phyloP scores from a whole-genome alignment of 2,797 vertebrate genomes.

The Halcyon smyrnensis region DNA sequence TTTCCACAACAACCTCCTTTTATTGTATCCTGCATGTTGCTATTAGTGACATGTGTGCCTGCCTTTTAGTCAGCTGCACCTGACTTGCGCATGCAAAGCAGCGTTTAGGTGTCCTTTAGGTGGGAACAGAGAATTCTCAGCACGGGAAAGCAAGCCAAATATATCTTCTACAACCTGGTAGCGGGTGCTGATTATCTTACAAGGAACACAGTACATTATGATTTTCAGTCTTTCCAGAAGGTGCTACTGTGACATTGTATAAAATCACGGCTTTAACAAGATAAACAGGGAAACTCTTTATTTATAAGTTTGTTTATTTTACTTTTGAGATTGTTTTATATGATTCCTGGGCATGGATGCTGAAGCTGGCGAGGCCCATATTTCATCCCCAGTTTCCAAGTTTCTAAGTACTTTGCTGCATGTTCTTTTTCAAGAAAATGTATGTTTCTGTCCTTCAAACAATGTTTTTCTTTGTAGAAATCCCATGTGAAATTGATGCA shows the following conservation, averaged over 20 bases:
- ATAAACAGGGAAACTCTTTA: not conserved
- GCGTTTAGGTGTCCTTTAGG: not conserved
- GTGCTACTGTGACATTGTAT: not conserved
- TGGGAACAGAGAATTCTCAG: not conserved
- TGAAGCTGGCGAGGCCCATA: not conserved
- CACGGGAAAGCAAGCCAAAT: not conserved
- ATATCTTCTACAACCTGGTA: rapidly evolving
- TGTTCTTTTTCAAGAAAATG: not conserved
- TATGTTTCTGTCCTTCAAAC: not conserved
- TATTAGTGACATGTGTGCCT: not conserved
- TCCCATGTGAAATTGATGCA: not conserved
- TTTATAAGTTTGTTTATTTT: not conserved
- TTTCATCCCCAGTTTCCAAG: not conserved
- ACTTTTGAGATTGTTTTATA: not conserved
- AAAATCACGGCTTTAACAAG: not conserved
- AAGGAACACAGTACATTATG: not conserved
- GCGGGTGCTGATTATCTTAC: not conserved
- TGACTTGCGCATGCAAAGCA: not conserved
- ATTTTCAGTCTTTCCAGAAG: not conserved
- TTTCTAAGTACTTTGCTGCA: not conserved
- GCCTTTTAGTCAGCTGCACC: not conserved
- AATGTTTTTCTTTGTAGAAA: conserved; percentile 39
- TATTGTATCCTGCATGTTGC: not conserved
- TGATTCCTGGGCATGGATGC: not conserved
- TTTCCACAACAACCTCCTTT: not conserved